Evolutionary conservation across 2,113 vertebrate genomes (phyloP).

Genomic region (Setophaga coronata): DNA sequence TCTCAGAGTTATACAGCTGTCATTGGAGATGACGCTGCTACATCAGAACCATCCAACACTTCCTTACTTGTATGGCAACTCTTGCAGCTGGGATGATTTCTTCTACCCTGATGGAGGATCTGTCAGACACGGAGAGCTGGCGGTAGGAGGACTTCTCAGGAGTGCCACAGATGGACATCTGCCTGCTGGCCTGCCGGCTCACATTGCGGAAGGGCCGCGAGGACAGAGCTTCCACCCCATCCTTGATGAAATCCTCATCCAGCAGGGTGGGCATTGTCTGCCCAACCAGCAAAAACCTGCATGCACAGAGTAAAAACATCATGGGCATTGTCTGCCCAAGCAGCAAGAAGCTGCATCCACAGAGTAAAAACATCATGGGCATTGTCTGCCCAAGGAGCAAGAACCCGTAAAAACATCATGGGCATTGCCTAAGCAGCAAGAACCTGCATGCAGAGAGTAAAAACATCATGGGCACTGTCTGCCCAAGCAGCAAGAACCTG

Average conservation of each 20-base stretch:
- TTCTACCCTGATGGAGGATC: slow-evolving; percentile 96
- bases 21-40: rapidly evolving
- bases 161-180: slow-evolving; percentile 94
- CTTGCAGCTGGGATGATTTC: slow-evolving; percentile 97
- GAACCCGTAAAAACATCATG: not conserved
- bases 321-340: not conserved
- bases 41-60: not conserved
- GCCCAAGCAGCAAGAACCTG: too few relatives aligned
- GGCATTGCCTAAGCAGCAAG: slow-evolving; percentile 94
- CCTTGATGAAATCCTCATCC: slow-evolving; percentile 90
- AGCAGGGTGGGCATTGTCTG: slow-evolving; percentile 91
- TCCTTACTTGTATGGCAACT: slow-evolving; percentile 92
- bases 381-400: too few relatives aligned
- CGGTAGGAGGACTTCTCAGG: slow-evolving; percentile 95
- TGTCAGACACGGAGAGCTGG: slow-evolving; percentile 94
- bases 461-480: not conserved
- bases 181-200: slow-evolving; percentile 84
- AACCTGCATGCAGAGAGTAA: slow-evolving; percentile 78
- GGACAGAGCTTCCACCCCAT: slow-evolving; percentile 90
- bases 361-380: too few relatives aligned
- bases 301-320: not conserved
- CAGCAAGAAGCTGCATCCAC: too few relatives aligned
- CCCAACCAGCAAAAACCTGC: slow-evolving; percentile 94
- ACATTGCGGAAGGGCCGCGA: slow-evolving; percentile 94
- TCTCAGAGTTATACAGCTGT: not conserved